Evolutionary conservation across 1,140 invertebrate genomes (phyloP).

Genomic region (Aphelenchoides fujianensis): DNA sequence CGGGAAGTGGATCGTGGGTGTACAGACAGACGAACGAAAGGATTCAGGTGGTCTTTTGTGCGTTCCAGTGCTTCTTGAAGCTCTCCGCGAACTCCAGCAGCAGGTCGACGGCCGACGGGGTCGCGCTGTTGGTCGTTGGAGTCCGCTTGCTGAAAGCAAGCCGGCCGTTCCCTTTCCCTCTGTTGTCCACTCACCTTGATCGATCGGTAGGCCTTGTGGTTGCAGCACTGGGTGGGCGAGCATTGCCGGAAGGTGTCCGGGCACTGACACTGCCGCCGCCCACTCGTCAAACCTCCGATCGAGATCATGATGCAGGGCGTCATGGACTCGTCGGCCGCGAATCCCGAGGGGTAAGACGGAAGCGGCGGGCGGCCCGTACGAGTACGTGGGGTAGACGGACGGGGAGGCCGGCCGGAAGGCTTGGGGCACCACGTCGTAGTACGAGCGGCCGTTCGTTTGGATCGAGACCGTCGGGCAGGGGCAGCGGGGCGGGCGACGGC

Average conservation of each 20-base stretch:
- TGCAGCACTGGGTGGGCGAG: constrained; percentile 18
- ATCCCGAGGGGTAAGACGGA: no score
- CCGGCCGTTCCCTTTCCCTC: background rate
- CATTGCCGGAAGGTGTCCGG: constrained; percentile 18
- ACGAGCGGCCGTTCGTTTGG: background rate
- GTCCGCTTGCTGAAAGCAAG: background rate
- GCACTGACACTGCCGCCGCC: background rate
- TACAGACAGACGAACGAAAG: background rate
- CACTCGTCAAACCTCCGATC: background rate
- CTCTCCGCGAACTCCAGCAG: constrained; percentile 14
- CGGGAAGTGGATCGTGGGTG: background rate
- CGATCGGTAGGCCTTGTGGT: constrained; percentile 14
- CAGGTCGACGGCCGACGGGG: constrained; percentile 16
- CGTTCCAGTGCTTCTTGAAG: constrained; percentile 13
- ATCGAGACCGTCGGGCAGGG: background rate
- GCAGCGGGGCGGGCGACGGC: background rate
- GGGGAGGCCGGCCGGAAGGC: background rate
- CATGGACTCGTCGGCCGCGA: background rate
- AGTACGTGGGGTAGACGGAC: background rate
- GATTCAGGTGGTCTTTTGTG: background rate
- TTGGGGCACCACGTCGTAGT: background rate
- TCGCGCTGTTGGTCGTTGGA: background rate
- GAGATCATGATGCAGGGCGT: constrained; percentile 11
- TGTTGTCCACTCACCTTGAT: constrained; percentile 1
- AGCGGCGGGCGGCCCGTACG: constrained; percentile 2